Evolutionary conservation across 1,140 invertebrate species (phyloP), one percentile per base, ranked within the genome.

Genomic region (Panonychus citri): DNA sequence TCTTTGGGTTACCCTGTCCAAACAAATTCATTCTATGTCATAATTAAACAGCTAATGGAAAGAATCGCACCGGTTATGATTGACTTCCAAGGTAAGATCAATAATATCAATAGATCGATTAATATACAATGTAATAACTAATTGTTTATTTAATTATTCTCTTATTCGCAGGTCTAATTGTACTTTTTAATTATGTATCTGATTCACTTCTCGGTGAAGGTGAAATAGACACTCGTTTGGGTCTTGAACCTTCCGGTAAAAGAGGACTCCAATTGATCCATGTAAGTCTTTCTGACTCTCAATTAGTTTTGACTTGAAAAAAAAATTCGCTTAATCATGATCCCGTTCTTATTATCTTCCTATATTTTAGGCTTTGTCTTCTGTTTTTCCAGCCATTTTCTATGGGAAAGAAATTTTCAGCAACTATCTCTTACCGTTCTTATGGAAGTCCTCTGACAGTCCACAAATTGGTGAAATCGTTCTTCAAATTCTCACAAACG

Each of bases 51-150:
- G 77, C 68, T 96, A 15, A 71, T 96, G 28, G 89, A 96, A 70
- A 73, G 90, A 61, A 82, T 91, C 15, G 90, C 87, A 40, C 90
- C 87, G 0, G 85, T 96, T 3, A 87, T 95, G 81, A 83, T 97
- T 19, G 91, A 97, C 67, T 80, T 81, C 61, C 78, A 83, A 58
- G 84, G 87, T 57, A 43, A 15, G 42, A 19, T 42, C 15, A n/a
- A n/a, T n/a, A n/a, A n/a, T n/a, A n/a, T 39, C 21, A 3, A 1
- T 2, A 7, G 1, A 37, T 43, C 19, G 39, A 21, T 19, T 13
- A 27, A 19, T 53, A 10, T n/a, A 4, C 34, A 30, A 19, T 15
- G 15, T 2, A 40, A 40, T 40, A 2, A 3, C 19, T n/a, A 2
- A 17, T n/a, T 40, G 1, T 2, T 46, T n/a, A 46, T 19, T 10